Evolutionary conservation across 1,140 invertebrate species (phyloP), one percentile per base, ranked within the genome.

Genomic region (Lepidurus packardi): DNA sequence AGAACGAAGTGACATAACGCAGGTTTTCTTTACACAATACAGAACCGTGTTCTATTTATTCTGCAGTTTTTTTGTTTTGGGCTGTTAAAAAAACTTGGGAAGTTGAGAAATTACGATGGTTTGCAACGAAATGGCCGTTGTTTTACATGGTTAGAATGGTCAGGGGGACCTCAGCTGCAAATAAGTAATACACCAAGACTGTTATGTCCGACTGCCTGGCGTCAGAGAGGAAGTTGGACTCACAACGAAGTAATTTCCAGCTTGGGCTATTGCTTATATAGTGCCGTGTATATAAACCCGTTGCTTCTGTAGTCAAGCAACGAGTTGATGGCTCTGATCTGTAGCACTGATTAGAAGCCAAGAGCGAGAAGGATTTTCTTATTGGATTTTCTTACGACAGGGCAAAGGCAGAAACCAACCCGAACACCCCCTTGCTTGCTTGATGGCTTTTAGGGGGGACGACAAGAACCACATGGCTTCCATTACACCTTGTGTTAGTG

Each of bases 401-500:
- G 13, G 6, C 16, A 21, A 65, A 16, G 21, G 53, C 9, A 21
- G 53, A 65, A 9, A 16, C 53, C 53, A 65, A 65, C 8, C 53
- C 13, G 7, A 65, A 65, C 53, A 13, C 53, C 8, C 53, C 53
- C 45, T 47, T 47, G 45, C 10, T 65, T 13, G 53, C 6, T 65
- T 65, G 53, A 65, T 65, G 53, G n/a, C 53, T 65, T 65, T 65
- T 65, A 65, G 53, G 53, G 45, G 16, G 53, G 53, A 21, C 53
- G 53, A 65, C 53, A 65, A 65, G 53, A 65, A 65, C 53, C 53
- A 65, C 53, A 65, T 65, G 53, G 53, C 53, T 65, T 65, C 53
- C 53, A 65, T 65, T 65, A 65, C 53, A 65, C 53, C 53, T 65
- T 65, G 53, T 65, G 53, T 65, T 13, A 9, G 13, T 65, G 53